Base-by-base conservation (phyloP, 2,888 invertebrate species). In the Scotopteryx bipunctaria region DNA sequence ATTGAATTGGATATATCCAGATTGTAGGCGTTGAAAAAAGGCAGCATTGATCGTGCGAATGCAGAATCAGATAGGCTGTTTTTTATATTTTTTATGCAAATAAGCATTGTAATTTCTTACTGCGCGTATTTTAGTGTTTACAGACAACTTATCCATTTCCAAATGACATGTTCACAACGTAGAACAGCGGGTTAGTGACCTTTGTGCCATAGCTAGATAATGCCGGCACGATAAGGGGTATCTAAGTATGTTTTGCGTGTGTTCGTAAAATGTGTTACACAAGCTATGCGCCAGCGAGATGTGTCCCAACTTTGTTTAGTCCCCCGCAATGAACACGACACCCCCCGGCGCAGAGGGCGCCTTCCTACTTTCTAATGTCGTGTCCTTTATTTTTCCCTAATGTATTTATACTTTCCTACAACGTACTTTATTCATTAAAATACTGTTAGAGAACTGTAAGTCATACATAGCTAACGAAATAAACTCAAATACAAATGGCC, bases 251-350 rank as follows among this genome's bases (percentile, higher is more conserved):
- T 19, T 19, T 23, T 33, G 38, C 17, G 17, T 38, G 37, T 40
- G 54, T 45, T 17, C 31, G 23, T 42, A 23, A 55, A 31, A 47
- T 27, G 46, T 45, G 59, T 48, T 37, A 40, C 36, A 41, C 37
- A 32, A 41, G 43, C 48, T 41, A 47, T 53, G 43, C 41, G 33
- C 48, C 33, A 37, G 44, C 47, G 31, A 55, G 57, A 57, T 54
- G 49, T 49, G 43, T 51, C 52, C 51, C 27, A 58, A 52, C 50
- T 58, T 57, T 50, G 36, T 50, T 48, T 58, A 61, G 55, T 60
- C 60, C 64, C 64, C 59, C 53, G 56, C 55, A 44, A 55, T 48
- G 56, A 64, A 65, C 54, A 60, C 55, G 60, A 36, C 66, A 60
- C 59, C 63, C 66, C 47, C 44, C 48, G 33, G 45, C 43, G 55